Evolutionary conservation across 1,140 invertebrate species (phyloP).

Genomic region (Hermatobates lingyangjiaoensis): DNA sequence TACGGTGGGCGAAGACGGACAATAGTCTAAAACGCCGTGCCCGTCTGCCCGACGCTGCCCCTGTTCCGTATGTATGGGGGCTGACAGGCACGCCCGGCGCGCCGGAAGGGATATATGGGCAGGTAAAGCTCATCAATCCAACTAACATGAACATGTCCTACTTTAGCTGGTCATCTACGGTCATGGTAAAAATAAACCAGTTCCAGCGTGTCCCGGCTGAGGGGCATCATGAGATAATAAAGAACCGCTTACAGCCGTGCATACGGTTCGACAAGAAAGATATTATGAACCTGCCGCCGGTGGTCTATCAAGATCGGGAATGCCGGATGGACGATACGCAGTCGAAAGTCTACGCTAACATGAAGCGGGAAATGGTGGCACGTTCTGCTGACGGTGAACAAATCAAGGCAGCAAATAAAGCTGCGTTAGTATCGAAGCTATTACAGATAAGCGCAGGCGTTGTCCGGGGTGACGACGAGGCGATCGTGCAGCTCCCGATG

Average conservation of each 20-base stretch:
- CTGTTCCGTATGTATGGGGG: too few relatives aligned
- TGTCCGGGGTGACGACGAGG: neutral
- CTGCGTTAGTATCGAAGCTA: neutral
- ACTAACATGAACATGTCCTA: neutral
- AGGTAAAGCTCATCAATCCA: too few relatives aligned
- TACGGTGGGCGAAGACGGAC: too few relatives aligned
- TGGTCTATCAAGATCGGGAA: neutral
- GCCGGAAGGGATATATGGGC: too few relatives aligned
- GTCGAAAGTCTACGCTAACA: neutral
- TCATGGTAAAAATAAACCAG: neutral
- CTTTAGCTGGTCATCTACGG: neutral
- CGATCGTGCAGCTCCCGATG: neutral
- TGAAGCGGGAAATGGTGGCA: neutral
- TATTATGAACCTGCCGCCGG: neutral
- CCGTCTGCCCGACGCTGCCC: too few relatives aligned
- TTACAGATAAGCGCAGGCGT: neutral
- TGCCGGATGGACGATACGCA: neutral
- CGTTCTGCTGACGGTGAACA: neutral
- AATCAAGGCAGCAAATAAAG: neutral
- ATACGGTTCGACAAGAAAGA: neutral
- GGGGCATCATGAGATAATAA: neutral
- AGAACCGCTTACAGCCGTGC: neutral
- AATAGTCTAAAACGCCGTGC: too few relatives aligned
- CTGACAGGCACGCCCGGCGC: too few relatives aligned
- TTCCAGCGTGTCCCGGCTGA: neutral